phyloP scores from a whole-genome alignment of 2,888 invertebrate species.

The Rotaria socialis region DNA sequence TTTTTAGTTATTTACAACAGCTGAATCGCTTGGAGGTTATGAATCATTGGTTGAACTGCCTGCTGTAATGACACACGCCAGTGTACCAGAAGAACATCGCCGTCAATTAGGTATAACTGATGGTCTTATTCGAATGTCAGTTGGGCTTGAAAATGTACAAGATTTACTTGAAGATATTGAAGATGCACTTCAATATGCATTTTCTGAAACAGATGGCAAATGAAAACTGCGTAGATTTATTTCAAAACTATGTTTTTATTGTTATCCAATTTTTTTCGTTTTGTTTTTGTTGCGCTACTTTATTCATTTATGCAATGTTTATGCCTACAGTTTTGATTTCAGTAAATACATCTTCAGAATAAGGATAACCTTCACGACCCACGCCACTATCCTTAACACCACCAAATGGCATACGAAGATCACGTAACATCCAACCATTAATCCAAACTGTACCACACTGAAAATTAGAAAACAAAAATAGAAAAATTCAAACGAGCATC shows the following conservation, averaged over 20 bases:
- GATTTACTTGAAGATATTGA: slow-evolving; percentile 56
- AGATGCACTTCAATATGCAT: too few relatives aligned
- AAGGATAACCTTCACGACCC: slow-evolving; percentile 84
- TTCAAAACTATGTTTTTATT: too few relatives aligned
- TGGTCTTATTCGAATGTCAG: slow-evolving; percentile 57
- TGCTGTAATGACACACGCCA: slow-evolving; percentile 59
- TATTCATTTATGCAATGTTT: slow-evolving; percentile 45
- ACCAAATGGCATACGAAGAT: slow-evolving; percentile 84
- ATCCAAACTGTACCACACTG: slow-evolving; percentile 77
- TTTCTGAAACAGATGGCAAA: too few relatives aligned
- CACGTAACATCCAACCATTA: slow-evolving; percentile 87
- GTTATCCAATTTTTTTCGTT: too few relatives aligned
- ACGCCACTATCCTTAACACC: slow-evolving; percentile 93
- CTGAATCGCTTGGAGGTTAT: slow-evolving; percentile 59
- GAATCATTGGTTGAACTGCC: slow-evolving; percentile 49
- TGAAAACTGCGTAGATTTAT: too few relatives aligned
- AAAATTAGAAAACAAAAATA: not conserved
- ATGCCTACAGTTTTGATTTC: slow-evolving; percentile 84
- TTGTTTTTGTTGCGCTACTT: too few relatives aligned
- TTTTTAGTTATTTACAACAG: slow-evolving; percentile 56
- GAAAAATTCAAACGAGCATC: too few relatives aligned
- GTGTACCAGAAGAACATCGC: slow-evolving; percentile 56
- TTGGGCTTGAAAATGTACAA: slow-evolving; percentile 57
- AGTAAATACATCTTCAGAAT: slow-evolving; percentile 84
- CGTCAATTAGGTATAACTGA: slow-evolving; percentile 55